Evolutionary conservation across 2,888 invertebrate species (phyloP).

Genomic region (Coremacera marginata): DNA sequence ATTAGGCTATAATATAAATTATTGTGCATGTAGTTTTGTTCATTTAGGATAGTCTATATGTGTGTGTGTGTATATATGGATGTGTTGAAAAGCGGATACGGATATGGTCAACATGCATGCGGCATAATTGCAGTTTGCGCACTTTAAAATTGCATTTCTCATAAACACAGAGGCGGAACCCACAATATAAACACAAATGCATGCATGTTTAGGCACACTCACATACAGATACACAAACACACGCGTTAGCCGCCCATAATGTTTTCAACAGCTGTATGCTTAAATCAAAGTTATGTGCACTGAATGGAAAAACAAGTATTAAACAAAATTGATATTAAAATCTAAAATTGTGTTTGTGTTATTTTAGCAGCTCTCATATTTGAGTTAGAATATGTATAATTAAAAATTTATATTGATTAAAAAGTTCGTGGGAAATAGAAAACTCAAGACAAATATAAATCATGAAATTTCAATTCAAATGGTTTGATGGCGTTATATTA

Average conservation of each 20-base stretch:
- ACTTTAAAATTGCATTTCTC: slow-evolving; percentile 4
- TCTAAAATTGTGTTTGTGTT: too few species aligned
- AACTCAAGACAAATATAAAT: too few species aligned
- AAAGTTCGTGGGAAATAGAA: too few species aligned
- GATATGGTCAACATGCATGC: slow-evolving; percentile 41
- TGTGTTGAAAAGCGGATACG: slow-evolving; percentile 38
- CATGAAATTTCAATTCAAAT: too few species aligned
- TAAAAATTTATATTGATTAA: too few species aligned
- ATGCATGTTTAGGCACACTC: neutral
- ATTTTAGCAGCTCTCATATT: too few species aligned
- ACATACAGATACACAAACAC: neutral
- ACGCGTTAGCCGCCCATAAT: neutral
- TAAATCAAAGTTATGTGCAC: neutral
- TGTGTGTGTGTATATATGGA: neutral
- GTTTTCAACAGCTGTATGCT: neutral
- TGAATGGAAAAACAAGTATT: neutral
- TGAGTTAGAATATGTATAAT: too few species aligned
- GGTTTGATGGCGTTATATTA: too few species aligned
- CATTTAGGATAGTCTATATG: neutral
- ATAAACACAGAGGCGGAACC: neutral
- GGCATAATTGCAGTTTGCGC: slow-evolving; percentile 37
- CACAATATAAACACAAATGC: neutral
- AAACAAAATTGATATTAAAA: neutral
- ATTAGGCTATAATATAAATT: too few species aligned
- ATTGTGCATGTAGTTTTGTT: too few species aligned